Evolutionary conservation across 2,113 vertebrate species (phyloP), one percentile per base, ranked within the genome.

Genomic region (Diphyllodes magnificus): DNA sequence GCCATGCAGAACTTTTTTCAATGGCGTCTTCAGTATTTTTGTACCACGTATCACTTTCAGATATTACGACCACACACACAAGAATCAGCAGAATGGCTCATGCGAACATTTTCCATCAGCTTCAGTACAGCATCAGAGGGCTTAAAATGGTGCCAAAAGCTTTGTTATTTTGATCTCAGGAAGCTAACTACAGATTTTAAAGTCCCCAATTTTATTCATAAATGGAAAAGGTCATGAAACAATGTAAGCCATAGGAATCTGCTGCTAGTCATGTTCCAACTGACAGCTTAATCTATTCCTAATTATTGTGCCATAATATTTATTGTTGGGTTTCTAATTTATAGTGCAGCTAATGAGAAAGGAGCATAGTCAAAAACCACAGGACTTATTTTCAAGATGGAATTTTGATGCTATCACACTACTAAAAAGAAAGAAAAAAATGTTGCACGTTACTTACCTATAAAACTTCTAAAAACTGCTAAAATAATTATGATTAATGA

Each of bases 291-390:
- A 91, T 91, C 75, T 92, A 54, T 81, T 69, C 11, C 7, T 92
- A 82, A 82, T 57, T 50, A 40, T 73, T 72, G 21, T 87, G 25
- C 66, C 53, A 42, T 93, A 82, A 96, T 94, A 96, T 97, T 96
- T 97, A 86, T 93, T 78, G 72, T 75, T 86, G 10, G 7, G 9
- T 68, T 92, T 81, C 61, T 82, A 79, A 68, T 87, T 88, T 86
- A 65, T 65, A 75, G 71, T 90, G 25, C 50, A 94, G 79, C 90
- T 92, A 78, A 64, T 90, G 73, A 85, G 60, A 86, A 86, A 91
- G 50, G 33, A 65, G 24, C 35, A 27, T 51, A 89, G 51, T 79
- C 69, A 93, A n/a, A 91, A 95, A 88, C 83, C 50, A 94, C 60
- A 88, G 60, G 84, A 90, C 53, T 88, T 88, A 79, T 61, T 94